Base-by-base conservation (phyloP, 2,797 vertebrate species). In the Fringilla coelebs region DNA sequence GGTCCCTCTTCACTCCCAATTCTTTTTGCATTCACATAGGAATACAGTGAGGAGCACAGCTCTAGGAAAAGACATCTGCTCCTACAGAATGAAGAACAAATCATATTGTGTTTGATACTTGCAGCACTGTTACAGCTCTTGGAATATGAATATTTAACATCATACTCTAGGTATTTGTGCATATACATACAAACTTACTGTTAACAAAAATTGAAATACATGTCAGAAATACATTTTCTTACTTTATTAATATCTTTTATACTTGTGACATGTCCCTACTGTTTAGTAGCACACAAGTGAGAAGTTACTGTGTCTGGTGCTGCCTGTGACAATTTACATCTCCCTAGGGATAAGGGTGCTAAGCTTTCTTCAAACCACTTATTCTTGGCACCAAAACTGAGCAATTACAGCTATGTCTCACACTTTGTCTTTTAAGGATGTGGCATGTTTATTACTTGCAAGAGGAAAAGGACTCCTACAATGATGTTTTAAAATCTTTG, bases 391-490 rank as follows among this genome's bases (percentile, higher is more conserved):
- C 41, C 90, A 92, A 95, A 95, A 90, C 57, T 1, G 45, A 90
- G 85, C 83, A 76, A 91, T 94, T 93, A 87, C 22, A 70, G 77
- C 74, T 79, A 68, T 20, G 74, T 90, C 90, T 95, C 61, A 82
- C 80, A 67, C 71, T 93, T 90, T 85, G 67, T 89, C 80, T 92
- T 91, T 89, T 85, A 90, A 89, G 77, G 88, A 89, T 80, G 81
- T 89, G 74, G 86, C 80, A 95, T 76, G 45, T 93, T 96, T 95
- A 90, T 76, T 88, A 86, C 49, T 79, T 79, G 34, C 32, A 92
- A 87, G 84, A 94, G 57, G 80, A 92, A 91, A 94, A 96, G 45
- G 22, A 88, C 63, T 95, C 43, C 70, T 82, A 36, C 49, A 70
- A 75, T 52, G 55, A 89, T 49, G 17, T 76, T 90, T 87, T 74